Conservation (phyloP, 2,797 vertebrate species). For the Avahi laniger region DNA sequence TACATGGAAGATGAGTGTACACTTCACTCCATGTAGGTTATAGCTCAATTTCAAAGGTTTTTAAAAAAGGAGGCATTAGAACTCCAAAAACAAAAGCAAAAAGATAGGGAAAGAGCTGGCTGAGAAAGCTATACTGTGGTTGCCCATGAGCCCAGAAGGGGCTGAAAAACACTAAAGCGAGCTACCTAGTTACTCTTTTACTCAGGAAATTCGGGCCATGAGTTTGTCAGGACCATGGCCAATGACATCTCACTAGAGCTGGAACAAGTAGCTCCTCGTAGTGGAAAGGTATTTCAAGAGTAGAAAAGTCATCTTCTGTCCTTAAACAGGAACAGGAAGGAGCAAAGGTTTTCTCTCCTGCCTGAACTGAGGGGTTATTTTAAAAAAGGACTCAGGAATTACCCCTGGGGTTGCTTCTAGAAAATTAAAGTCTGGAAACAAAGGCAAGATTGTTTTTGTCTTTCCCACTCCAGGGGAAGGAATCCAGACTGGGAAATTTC, state of each 20-base stretch:
- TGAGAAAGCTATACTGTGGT: not conserved
- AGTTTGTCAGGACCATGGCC: not conserved
- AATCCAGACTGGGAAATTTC: constrained; percentile 11
- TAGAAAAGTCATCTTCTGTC: not conserved
- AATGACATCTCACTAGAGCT: not conserved
- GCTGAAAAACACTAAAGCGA: not conserved
- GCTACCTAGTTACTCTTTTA: not conserved
- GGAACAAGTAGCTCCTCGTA: not conserved
- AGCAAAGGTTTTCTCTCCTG: not conserved
- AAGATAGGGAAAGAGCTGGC: not conserved
- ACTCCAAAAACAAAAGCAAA: not conserved
- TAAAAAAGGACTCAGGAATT: not conserved
- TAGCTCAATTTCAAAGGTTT: not conserved
- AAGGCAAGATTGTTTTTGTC: not conserved
- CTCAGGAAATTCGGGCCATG: not conserved
- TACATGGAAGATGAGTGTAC: fast-evolving
- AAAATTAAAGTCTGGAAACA: constrained; percentile 57
- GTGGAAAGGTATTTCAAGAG: not conserved
- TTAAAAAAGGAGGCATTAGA: not conserved
- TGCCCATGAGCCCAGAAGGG: not conserved
- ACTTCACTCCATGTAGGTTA: not conserved
- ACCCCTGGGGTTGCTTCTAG: not conserved
- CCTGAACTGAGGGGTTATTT: constrained; percentile 42
- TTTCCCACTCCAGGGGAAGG: not conserved
- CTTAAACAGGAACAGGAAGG: constrained; percentile 7